Evolutionary conservation across 64 coral and sea anemone species (phyloP), one percentile per base, ranked within the genome.

Genomic region (Montipora cactus): DNA sequence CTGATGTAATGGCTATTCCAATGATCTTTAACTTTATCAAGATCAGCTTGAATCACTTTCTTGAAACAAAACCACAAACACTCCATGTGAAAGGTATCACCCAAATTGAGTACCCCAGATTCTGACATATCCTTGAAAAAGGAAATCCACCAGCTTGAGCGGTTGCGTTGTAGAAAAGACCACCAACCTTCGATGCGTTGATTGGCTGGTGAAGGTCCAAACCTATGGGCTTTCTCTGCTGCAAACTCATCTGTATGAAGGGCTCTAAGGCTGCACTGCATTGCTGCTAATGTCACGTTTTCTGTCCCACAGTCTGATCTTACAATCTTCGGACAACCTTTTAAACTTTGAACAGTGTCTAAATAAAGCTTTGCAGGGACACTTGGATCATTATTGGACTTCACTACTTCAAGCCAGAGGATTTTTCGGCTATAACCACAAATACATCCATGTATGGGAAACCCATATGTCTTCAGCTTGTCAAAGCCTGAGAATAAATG

Each of bases 241-340:
- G 81, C 59, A 67, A 67, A 68, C 18, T 85, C 81, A 85, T 85
- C 81, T 2, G 7, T 67, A 8, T 23, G 7, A 48, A 19, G 12
- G 5, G 46, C 71, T 76, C 69, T 49, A 52, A 88, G 74, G 50
- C 19, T 49, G 51, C 12, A 75, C 76, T 93, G 81, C 91, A 93
- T 93, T 85, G 80, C 91, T 77, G 91, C 81, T 46, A 93, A 45
- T 16, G 85, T 7, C 12, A 61, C 78, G 9, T 91, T 91, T 74
- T 91, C 89, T 49, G 66, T 72, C 7, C 89, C 89, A 91, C 89
- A 80, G 22, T 90, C 89, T 18, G 89, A 90, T 19, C 89, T 20
- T 64, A 90, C 89, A 68, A 90, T 52, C 53, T 59, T 91, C 55
- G 89, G 89, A 25, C 89, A 91, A 22, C 78, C 89, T 53, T 46